phyloP scores from a whole-genome alignment of 2,888 invertebrate genomes.

The Idaea aversata region DNA sequence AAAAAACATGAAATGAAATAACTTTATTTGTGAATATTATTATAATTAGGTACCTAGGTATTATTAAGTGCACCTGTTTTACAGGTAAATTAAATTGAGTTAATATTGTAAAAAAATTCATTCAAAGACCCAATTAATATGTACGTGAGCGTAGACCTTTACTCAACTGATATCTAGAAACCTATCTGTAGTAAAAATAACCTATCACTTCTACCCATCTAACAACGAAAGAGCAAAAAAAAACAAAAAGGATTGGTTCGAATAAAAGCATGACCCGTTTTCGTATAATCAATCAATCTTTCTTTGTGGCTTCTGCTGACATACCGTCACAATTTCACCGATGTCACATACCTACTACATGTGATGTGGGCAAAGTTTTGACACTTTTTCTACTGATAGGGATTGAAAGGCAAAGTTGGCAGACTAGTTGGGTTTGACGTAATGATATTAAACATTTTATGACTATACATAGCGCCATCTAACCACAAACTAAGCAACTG shows the following conservation, averaged over 20 bases:
- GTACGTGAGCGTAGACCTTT: neutral
- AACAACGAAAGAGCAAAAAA: neutral
- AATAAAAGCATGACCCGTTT: neutral
- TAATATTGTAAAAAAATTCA: too few species aligned
- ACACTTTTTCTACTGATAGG: neutral
- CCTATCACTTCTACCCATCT: slow-evolving; percentile 15
- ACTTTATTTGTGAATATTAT: too few species aligned
- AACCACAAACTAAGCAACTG: too few species aligned
- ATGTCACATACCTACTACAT: neutral
- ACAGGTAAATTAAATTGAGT: too few species aligned
- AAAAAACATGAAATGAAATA: too few species aligned
- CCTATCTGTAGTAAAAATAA: neutral
- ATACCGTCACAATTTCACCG: neutral
- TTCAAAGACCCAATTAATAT: too few species aligned
- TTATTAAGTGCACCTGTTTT: too few species aligned
- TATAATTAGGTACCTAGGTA: too few species aligned
- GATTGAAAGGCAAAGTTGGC: neutral
- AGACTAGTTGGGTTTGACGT: neutral
- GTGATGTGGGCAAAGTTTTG: neutral
- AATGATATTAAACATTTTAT: neutral
- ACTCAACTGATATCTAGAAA: slow-evolving; percentile 4
- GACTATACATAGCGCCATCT: too few species aligned
- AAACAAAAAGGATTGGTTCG: neutral
- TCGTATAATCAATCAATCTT: slow-evolving; percentile 1
- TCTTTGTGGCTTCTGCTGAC: slow-evolving; percentile 1